These are phyloP conservation scores for Gobio gobio DNA, from an alignment of 2,113 vertebrate genomes.

Conservation along the genomic window DNA sequence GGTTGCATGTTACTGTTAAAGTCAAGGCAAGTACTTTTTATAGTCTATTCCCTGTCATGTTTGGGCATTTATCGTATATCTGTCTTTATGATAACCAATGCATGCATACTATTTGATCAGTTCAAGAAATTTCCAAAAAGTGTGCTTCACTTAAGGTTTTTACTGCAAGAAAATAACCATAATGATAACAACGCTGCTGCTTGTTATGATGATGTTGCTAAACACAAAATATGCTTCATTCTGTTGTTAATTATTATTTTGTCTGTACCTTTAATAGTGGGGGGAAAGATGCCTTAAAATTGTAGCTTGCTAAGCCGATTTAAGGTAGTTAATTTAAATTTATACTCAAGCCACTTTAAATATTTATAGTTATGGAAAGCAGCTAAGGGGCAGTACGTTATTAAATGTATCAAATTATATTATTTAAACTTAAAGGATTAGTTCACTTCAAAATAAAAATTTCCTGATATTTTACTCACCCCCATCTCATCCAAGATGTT, in stretches of 20 bases:
- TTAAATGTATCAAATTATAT: not conserved
- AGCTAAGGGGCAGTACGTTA: too few species aligned
- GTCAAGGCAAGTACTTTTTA: slow-evolving; percentile 29
- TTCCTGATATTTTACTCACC: too few species aligned
- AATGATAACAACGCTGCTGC: slow-evolving; percentile 6
- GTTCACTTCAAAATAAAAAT: too few species aligned
- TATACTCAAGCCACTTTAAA: not conserved
- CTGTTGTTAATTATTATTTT: not conserved
- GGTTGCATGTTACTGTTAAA: slow-evolving; percentile 30
- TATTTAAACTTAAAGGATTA: not conserved
- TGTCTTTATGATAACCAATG: slow-evolving; percentile 22
- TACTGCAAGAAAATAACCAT: not conserved
- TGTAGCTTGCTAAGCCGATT: not conserved
- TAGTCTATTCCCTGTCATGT: slow-evolving; percentile 2
- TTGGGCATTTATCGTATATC: not conserved
- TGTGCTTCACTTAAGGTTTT: slow-evolving; percentile 6
- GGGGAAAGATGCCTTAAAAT: not conserved
- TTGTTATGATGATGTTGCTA: slow-evolving; percentile 24
- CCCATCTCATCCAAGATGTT: too few species aligned
- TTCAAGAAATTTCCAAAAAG: not conserved
- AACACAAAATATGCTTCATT: slow-evolving; percentile 1
- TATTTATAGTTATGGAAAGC: not conserved
- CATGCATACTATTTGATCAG: slow-evolving; percentile 28
- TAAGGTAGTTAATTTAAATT: not conserved
- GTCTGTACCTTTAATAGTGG: not conserved